Conservation (phyloP, 2,888 invertebrate genomes). For the Oscheius sp. region DNA sequence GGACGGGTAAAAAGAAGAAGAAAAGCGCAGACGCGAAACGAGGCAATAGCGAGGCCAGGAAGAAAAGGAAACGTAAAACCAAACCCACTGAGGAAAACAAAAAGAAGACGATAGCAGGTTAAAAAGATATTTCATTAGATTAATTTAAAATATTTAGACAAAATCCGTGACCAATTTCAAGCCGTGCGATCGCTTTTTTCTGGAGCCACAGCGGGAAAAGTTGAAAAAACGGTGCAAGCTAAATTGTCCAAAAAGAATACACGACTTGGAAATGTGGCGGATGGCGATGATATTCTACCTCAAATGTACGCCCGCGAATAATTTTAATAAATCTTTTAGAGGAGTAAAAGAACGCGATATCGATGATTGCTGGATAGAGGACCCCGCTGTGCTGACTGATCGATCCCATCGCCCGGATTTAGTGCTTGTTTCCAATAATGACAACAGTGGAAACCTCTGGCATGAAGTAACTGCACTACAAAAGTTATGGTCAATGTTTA, state of each 20-base stretch:
- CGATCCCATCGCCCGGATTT: constrained; percentile 11
- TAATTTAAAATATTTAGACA: neutral
- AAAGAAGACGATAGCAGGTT: neutral
- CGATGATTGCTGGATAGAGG: constrained; percentile 15
- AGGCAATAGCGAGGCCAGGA: neutral
- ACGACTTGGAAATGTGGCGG: constrained; percentile 7
- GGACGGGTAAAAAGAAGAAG: neutral
- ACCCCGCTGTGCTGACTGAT: constrained; percentile 12
- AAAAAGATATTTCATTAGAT: neutral
- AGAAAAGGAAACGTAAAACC: neutral
- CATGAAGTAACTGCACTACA: neutral
- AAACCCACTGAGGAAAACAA: neutral
- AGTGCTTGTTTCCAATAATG: neutral
- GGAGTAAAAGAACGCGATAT: neutral
- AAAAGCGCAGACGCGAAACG: neutral
- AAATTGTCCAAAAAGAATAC: constrained; percentile 1
- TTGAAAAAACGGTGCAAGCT: neutral
- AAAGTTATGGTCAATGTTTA: too few relatives aligned
- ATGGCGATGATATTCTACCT: constrained; percentile 17
- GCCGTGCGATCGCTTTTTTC: neutral
- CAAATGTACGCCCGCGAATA: neutral
- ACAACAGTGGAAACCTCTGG: constrained; percentile 14
- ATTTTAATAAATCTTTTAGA: neutral
- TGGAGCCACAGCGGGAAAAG: constrained; percentile 6
- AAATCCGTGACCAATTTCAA: constrained; percentile 1